Base-by-base conservation (phyloP, 2,797 vertebrate genomes). In the Gobionotothen gibberifrons region DNA sequence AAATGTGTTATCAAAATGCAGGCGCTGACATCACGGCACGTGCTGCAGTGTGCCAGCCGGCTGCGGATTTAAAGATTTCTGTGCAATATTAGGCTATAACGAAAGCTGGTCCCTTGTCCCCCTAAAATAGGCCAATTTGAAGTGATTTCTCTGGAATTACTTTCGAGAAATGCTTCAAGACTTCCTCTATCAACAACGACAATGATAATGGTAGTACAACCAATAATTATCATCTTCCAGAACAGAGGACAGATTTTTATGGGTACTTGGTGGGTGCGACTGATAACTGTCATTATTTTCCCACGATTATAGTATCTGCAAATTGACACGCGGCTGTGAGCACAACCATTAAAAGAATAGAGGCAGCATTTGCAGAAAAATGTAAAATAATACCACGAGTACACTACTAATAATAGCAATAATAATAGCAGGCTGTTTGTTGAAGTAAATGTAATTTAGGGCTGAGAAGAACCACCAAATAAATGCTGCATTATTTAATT, bases 211-310 rank as follows among this genome's bases (percentile, higher is more conserved):
- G 91, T 78, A 89, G 93, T 93, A 94, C 93, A 94, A 94, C 94
- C 93, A 92, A 93, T 93, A 95, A 94, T 95, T 94, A 95, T 95
- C 93, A 94, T 93, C 92, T 93, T 94, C 93, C 92, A 93, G 92
- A 92, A 93, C 91, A 89, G 90, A 93, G 89, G 89, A 94, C 91
- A 91, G 87, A 93, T 94, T 94, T 93, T 94, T 94, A 92, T 93
- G 92, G 90, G 90, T 87, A 93, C 93, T 93, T 92, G 90, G 91
- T 94, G 92, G 90, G 87, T 92, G 92, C 90, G 92, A 93, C 91
- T 94, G 93, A 94, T 94, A 94, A 94, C 93, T 94, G 93, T 93
- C 92, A 93, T 93, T 94, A 95, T 93, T 94, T 93, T 92, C 89
- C 86, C 89, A 91, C 92, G 92, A 94, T 95, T 93, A 92, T 92